Base-by-base conservation (phyloP, 2,888 invertebrate genomes). In the Drosophila formosana region DNA sequence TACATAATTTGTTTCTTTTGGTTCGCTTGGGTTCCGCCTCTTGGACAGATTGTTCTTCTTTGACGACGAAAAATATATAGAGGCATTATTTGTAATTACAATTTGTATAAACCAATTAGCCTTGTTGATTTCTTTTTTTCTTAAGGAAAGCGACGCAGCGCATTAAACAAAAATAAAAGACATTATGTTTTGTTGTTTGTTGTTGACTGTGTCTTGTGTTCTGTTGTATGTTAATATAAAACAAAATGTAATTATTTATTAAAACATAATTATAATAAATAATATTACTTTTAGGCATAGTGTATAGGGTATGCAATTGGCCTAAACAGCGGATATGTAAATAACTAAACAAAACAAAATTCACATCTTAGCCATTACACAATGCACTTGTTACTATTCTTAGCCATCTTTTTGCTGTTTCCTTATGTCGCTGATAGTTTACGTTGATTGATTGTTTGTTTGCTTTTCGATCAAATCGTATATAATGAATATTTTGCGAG, bases 211-310 rank as follows among this genome's bases (percentile, higher is more conserved):
- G 75, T 77, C 73, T 78, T 76, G 61, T 75, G 78, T 71, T 65
- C 64, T 77, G 75, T 66, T 75, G 66, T 72, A 60, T 76, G 80
- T 71, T 76, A 80, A 80, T 76, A 71, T 63, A 69, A 80, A 80
- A 78, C 75, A 73, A 85, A 85, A 79, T 85, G 75, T 67, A 89
- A 89, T 90, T 86, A 88, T 90, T 89, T 88, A 88, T 89, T 89
- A 86, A 84, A 84, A 88, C 88, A 80, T 80, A 79, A 79, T 73
- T 71, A 83, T 82, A 89, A 89, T 86, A 86, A 89, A 84, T 88
- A 89, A 89, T 85, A 84, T 76, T 81, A 83, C 66, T 66, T 78
- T 76, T 78, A 78, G 78, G 78, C 78, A 78, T 76, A 76, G 34
- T 51, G 51, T 51, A 28, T 45, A 45, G 62, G 61, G 67, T 78